Conservation (phyloP, 1,140 invertebrate species). For the Ostrea denselamellosa region DNA sequence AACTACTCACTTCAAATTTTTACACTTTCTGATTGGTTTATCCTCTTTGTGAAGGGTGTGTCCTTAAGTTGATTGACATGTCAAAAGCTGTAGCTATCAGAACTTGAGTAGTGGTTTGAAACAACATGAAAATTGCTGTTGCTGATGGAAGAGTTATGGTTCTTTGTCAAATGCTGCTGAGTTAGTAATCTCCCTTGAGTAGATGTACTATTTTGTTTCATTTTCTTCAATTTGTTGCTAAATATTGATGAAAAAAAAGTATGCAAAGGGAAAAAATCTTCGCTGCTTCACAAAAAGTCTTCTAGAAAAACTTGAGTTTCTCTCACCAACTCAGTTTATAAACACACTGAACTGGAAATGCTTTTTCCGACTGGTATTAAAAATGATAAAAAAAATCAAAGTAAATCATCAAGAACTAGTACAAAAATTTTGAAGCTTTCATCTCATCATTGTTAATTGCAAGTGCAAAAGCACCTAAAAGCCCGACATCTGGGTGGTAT, state of each 20-base stretch:
- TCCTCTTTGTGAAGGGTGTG: constrained; percentile 32
- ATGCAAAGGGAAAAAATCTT: constrained; percentile 30
- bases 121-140: constrained; percentile 35
- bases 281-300: not conserved
- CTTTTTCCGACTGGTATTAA: too few relatives aligned
- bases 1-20: constrained; percentile 15
- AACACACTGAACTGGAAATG: too few relatives aligned
- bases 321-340: not conserved
- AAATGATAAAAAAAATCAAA: too few relatives aligned
- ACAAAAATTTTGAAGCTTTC: not conserved
- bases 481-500: not conserved
- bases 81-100: constrained; percentile 31
- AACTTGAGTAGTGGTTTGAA: constrained; percentile 26
- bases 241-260: constrained; percentile 30
- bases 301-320: not conserved
- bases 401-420: too few relatives aligned
- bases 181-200: constrained; percentile 45
- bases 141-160: constrained; percentile 37
- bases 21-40: constrained; percentile 26
- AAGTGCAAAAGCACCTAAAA: not conserved
- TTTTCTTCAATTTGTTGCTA: constrained; percentile 40
- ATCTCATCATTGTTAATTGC: not conserved
- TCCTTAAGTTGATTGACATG: constrained; percentile 32
- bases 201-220: constrained; percentile 26
- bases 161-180: constrained; percentile 25